Base-by-base conservation (phyloP, 1,140 invertebrate genomes). In the Megathymus violae region DNA sequence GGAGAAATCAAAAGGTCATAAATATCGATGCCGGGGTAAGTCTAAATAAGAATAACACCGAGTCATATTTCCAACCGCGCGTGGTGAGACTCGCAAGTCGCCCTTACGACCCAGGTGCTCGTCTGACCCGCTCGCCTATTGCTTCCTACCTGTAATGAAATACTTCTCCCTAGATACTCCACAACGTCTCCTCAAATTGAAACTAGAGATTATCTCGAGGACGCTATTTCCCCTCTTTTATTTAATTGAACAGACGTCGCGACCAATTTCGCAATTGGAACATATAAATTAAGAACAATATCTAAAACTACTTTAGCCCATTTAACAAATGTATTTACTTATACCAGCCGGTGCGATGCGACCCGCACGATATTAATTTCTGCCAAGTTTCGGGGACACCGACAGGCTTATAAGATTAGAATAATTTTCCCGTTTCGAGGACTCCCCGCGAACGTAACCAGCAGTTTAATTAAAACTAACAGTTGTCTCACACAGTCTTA, bases 391-490 rank as follows among this genome's bases (percentile, higher is more conserved):
- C 69, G 74, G 75, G 75, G 70, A 76, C 70, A 85, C 80, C 79
- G 79, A 88, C 80, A 83, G 81, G 84, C 85, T 86, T 88, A 84
- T 87, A 85, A 88, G 82, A 89, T 90, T 90, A 89, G 85, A 88
- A 89, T 90, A 90, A 90, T 89, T 88, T 82, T 81, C 80, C 80
- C 86, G 79, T 90, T 90, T 76, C 76, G 70, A 81, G 76, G 75
- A 82, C 77, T 84, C 72, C 83, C 84, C 77, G 78, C 80, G 82
- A 86, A 73, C 78, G 79, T 74, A 79, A 89, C 77, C 85, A 84
- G 85, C 85, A 80, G 83, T 89, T 90, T 90, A 90, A 89, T 90
- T 90, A 90, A 90, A 90, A 90, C 88, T 90, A 90, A 88, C 88
- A 88, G 88, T 90, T 90, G 86, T 89, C 86, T 90, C 85, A 85